These are phyloP conservation scores for Pogonomyrmex barbatus DNA, from an alignment of 1,140 invertebrate genomes.

Conservation along the genomic window DNA sequence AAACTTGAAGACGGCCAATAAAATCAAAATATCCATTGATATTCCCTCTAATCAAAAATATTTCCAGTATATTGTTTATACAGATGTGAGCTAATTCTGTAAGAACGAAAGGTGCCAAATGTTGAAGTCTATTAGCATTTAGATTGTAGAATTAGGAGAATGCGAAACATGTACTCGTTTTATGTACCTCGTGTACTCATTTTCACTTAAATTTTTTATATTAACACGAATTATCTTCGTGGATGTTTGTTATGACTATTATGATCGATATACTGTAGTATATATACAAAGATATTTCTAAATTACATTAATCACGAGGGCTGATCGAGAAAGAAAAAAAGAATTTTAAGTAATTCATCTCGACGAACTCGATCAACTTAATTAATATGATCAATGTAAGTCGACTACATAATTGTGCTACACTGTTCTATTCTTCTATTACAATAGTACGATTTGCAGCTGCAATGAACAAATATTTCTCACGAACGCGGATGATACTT, in stretches of 20 bases:
- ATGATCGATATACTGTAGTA: conserved; percentile 50
- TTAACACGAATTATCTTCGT: conserved; percentile 54
- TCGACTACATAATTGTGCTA: conserved; percentile 24
- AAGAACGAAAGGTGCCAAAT: conserved; percentile 64
- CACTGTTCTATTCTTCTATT: conserved; percentile 33
- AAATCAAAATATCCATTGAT: conserved; percentile 44
- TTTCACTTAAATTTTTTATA: conserved; percentile 60
- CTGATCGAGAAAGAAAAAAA: conserved; percentile 11
- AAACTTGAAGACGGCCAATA: conserved; percentile 16
- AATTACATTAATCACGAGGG: conserved; percentile 25
- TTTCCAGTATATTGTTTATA: conserved; percentile 43
- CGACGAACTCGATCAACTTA: conserved; percentile 15
- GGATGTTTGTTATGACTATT: conserved; percentile 54
- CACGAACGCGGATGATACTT: neutral
- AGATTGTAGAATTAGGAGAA: conserved; percentile 36
- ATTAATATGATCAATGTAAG: conserved; percentile 18
- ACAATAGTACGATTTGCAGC: conserved; percentile 15
- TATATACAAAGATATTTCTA: conserved; percentile 54
- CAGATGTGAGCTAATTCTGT: conserved; percentile 29
- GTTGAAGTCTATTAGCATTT: conserved; percentile 55
- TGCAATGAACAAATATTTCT: conserved; percentile 3
- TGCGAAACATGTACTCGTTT: conserved; percentile 35
- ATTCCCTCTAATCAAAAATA: conserved; percentile 29
- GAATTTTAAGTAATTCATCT: conserved; percentile 21
- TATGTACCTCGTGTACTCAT: conserved; percentile 43